Evolutionary conservation across 2,888 invertebrate genomes (phyloP), one percentile per base, ranked within the genome.

Genomic region (Falcaria lacertinaria): DNA sequence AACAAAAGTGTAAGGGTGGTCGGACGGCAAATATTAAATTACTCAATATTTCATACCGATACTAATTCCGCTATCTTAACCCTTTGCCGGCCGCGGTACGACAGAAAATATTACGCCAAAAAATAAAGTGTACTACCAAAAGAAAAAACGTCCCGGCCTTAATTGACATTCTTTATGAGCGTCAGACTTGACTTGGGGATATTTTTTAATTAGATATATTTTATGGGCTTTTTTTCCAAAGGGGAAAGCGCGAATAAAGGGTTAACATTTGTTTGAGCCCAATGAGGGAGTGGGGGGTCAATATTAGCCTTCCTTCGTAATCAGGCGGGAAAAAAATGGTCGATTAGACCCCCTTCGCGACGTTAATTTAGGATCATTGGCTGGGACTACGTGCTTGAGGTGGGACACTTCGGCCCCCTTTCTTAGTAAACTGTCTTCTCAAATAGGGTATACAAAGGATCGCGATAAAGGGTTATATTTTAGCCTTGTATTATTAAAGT

Each of bases 181-280:
- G 89, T 86, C 88, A 87, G 88, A 79, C 87, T 87, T 83, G 80
- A 83, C 79, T 81, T 79, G 80, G 78, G 89, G 85, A 89, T 89
- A 89, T 90, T 90, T 90, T 90, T 89, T 90, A 90, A 90, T 90
- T 90, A 90, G 89, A 89, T 90, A 90, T 90, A 90, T 90, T 90
- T 90, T 90, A 90, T 89, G 89, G 79, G 79, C 68, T 83, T 89
- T 88, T 88, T 89, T 87, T 76, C 80, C 74, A 84, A 88, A 79
- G 86, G 85, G 85, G 81, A 69, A 69, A 72, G 74, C 69, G 70
- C 73, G 79, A 80, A 80, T 82, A 84, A 87, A 86, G 87, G 89
- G 88, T 89, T 88, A 87, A 82, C 87, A 88, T 88, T 88, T 88
- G 88, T 88, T 88, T 82, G 77, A 77, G 81, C 74, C 56, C 64